A percentile compares a stretch with the other conserved stretches of the same genome.
phyloP scores from a whole-genome alignment of 2,888 invertebrate genomes.

The Rhagium mordax region DNA sequence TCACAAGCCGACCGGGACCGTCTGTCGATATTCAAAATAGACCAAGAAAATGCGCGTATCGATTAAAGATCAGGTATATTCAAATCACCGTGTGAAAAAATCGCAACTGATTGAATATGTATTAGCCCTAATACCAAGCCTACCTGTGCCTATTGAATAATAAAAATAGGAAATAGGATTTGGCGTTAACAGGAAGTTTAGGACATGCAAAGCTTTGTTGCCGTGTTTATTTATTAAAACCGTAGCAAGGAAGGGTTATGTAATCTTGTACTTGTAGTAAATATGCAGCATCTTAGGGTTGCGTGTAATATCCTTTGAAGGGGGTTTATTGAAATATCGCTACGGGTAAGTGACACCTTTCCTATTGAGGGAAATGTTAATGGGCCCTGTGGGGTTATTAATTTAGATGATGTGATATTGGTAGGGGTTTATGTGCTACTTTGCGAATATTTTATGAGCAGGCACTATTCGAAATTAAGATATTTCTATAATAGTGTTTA shows the following conservation, averaged over 20 bases:
- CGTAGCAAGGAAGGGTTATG: conserved; percentile 25
- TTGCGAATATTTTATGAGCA: neutral
- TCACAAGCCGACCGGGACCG: neutral
- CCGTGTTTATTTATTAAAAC: conserved; percentile 25
- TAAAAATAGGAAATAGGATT: conserved; percentile 33
- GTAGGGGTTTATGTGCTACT: neutral
- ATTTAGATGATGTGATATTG: conserved; percentile 39
- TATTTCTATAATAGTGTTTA: too few relatives aligned
- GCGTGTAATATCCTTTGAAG: conserved; percentile 33
- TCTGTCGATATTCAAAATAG: conserved; percentile 15
- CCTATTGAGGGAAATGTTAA: conserved; percentile 57
- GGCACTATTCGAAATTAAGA: neutral
- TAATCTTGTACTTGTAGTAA: conserved; percentile 27
- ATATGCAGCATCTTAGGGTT: conserved; percentile 20
- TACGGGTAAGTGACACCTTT: conserved; percentile 61
- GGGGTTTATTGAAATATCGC: conserved; percentile 59
- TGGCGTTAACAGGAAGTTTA: conserved; percentile 1
- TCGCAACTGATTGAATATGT: conserved; percentile 38
- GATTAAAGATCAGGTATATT: conserved; percentile 27
- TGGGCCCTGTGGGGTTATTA: conserved; percentile 48
- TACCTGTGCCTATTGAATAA: conserved; percentile 35
- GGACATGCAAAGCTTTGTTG: conserved; percentile 11
- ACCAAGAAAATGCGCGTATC: conserved; percentile 6
- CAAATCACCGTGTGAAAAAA: conserved; percentile 40
- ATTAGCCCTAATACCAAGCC: conserved; percentile 27